Evolutionary conservation across 2,113 vertebrate genomes (phyloP).

Genomic region (Puffinus mauretanicus): DNA sequence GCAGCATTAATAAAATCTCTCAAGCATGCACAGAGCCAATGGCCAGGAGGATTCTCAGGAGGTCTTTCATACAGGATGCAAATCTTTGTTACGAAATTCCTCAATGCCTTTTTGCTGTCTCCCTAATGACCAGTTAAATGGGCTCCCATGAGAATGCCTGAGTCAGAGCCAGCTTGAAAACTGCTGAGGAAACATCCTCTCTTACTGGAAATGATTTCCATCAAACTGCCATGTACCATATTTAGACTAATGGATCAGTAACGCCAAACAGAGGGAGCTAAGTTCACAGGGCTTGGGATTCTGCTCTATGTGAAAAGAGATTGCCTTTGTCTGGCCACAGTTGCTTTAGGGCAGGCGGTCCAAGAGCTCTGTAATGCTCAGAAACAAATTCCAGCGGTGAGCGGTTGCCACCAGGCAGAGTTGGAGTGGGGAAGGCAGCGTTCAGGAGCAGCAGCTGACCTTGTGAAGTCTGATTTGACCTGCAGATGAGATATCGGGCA

Average conservation of each 20-base stretch:
- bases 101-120: slow-evolving; percentile 77
- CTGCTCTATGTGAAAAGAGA: slow-evolving; percentile 56
- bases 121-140: slow-evolving; percentile 80
- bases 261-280: slow-evolving; percentile 64
- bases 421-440: background rate
- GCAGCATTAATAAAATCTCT: slow-evolving; percentile 61
- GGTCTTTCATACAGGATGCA: slow-evolving; percentile 67
- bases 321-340: slow-evolving; percentile 57
- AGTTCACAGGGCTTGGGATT: slow-evolving; percentile 56
- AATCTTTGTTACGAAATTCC: slow-evolving; percentile 78
- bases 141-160: slow-evolving; percentile 76
- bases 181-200: slow-evolving; percentile 83
- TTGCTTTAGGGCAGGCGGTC: slow-evolving; percentile 40
- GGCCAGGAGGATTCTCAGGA: slow-evolving; percentile 66
- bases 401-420: background rate
- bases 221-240: slow-evolving; percentile 69
- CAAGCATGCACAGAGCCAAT: slow-evolving; percentile 26
- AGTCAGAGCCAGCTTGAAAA: slow-evolving; percentile 80
- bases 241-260: slow-evolving; percentile 73
- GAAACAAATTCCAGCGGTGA: background rate
- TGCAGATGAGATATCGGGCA: background rate
- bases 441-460: background rate
- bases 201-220: slow-evolving; percentile 85
- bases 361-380: background rate
- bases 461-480: background rate